Conservation (phyloP, 2,797 vertebrate species). For the Orestias chungarensis region DNA sequence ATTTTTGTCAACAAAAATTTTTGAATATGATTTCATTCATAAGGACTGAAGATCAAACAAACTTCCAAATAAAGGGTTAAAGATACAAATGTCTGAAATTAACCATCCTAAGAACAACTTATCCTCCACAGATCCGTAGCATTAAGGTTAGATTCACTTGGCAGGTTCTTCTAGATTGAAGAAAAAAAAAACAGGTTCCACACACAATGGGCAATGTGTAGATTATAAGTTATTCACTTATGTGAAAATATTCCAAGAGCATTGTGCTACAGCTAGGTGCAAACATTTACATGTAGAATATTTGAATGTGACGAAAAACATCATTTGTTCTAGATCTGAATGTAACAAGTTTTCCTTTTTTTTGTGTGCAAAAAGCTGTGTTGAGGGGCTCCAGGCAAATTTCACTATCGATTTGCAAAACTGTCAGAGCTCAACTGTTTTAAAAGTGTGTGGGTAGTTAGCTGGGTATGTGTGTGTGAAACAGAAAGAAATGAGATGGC, state of each 20-base stretch:
- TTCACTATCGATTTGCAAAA: slow-evolving; percentile 60
- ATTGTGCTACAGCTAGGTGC: slow-evolving; percentile 17
- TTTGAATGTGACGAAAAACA: slow-evolving; percentile 46
- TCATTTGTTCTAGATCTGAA: slow-evolving; percentile 28
- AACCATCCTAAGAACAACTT: not conserved
- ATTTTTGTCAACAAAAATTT: not conserved
- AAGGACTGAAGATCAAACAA: not conserved
- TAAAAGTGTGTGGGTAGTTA: slow-evolving; percentile 32
- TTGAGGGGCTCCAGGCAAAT: slow-evolving; percentile 49
- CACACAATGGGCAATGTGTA: not conserved
- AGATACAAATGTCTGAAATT: not conserved
- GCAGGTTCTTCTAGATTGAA: not conserved
- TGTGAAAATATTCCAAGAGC: slow-evolving; percentile 4
- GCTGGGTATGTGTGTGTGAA: slow-evolving; percentile 14
- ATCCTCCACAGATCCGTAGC: not conserved
- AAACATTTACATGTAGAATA: slow-evolving; percentile 39
- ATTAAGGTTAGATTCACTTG: not conserved
- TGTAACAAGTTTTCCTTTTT: slow-evolving; percentile 55
- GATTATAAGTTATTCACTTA: not conserved
- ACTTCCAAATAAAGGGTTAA: not conserved
- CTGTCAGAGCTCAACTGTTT: slow-evolving; percentile 52
- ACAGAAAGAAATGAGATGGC: not conserved
- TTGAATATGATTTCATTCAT: not conserved
- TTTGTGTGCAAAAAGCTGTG: slow-evolving; percentile 58
- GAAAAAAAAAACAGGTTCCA: not conserved